These are phyloP conservation scores for Virgularia gustaviana DNA, from an alignment of 92 coral and sea anemone genomes.

Conservation along the genomic window DNA sequence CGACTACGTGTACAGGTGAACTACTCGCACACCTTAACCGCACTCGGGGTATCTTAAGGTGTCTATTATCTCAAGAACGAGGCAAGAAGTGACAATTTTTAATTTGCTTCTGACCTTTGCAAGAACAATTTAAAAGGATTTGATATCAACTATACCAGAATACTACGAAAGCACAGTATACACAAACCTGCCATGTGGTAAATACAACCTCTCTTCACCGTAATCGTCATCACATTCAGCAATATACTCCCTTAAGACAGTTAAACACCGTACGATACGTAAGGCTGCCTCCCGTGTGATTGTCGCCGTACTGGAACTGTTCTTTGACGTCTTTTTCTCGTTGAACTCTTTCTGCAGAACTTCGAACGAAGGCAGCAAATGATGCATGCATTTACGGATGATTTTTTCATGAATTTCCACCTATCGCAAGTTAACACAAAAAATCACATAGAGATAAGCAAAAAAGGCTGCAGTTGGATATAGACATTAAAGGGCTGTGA, in stretches of 20 bases:
- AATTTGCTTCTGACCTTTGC: too few species aligned
- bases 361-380: constrained; percentile 78
- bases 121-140: too few species aligned
- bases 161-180: too few species aligned
- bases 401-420: constrained; percentile 95
- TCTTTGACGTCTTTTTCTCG: constrained; percentile 56
- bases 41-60: too few species aligned
- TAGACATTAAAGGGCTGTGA: background rate
- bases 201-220: constrained; percentile 84
- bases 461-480: background rate
- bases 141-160: too few species aligned
- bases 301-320: constrained; percentile 43
- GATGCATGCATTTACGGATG: constrained; percentile 79
- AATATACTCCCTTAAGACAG: constrained; percentile 87
- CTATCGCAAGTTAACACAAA: too few species aligned
- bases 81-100: too few species aligned
- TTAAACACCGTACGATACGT: constrained; percentile 85
- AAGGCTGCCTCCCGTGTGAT: constrained; percentile 74
- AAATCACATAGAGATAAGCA: background rate
- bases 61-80: too few species aligned
- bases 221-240: constrained; percentile 98
- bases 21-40: too few species aligned
- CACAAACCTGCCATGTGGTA: constrained; percentile 96
- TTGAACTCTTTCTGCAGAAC: constrained; percentile 53
- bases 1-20: too few species aligned